A percentile compares a stretch with the other conserved stretches of the same genome.
Conservation (phyloP, 30 jellyfish, hydroid and myxozoan genomes). For the Chrysaora quinquecirrha region DNA sequence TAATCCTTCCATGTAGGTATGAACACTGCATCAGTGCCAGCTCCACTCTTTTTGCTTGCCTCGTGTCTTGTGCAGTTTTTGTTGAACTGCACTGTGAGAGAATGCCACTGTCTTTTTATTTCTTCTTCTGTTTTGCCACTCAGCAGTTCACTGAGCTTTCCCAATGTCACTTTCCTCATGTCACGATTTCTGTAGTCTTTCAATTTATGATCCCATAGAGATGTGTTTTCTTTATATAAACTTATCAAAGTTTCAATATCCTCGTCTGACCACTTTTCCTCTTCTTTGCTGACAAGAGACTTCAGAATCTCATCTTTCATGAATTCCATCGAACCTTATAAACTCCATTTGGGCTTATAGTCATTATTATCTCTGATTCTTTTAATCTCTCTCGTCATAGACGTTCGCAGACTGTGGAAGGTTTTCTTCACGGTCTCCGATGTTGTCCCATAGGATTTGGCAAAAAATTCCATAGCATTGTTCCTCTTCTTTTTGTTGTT, state of each 20-base stretch:
- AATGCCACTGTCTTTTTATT: neutral
- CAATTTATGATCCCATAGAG: neutral
- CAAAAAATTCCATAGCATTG: too few species aligned
- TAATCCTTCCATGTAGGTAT: neutral
- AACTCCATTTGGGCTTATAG: neutral
- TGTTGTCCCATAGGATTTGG: too few species aligned
- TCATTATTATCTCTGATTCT: neutral
- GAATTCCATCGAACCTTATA: neutral
- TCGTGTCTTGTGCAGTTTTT: neutral
- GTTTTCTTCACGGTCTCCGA: neutral
- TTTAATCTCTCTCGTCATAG: neutral
- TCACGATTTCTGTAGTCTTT: neutral
- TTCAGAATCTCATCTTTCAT: neutral
- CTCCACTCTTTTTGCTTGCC: neutral
- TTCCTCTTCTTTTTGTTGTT: too few species aligned
- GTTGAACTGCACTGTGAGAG: neutral
- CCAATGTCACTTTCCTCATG: neutral
- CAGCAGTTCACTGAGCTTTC: neutral
- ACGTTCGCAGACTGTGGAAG: neutral
- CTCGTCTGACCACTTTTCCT: neutral
- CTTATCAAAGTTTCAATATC: neutral
- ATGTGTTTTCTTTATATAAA: neutral
- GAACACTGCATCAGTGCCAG: neutral
- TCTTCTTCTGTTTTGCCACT: neutral
- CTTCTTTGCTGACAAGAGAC: neutral